These are phyloP conservation scores for Neolamprologus modestus DNA, from an alignment of 2,113 vertebrate species.

Conservation along the genomic window DNA sequence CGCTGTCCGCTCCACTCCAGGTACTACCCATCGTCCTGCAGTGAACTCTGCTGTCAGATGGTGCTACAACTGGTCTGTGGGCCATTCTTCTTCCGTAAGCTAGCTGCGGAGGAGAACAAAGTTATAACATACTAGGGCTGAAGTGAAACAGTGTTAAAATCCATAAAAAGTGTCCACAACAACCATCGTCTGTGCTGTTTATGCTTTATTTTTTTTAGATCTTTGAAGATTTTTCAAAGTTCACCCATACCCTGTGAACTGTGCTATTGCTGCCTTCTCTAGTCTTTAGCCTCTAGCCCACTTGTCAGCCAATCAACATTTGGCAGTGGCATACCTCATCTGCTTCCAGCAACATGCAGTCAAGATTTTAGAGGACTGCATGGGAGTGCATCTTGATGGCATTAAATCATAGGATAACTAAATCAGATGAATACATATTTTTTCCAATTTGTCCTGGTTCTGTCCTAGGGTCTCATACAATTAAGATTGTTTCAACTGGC, in stretches of 20 bases:
- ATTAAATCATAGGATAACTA: background rate
- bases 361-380: background rate
- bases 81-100: background rate
- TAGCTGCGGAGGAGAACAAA: background rate
- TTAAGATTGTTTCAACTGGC: background rate
- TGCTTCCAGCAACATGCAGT: background rate
- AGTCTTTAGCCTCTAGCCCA: background rate
- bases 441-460: background rate
- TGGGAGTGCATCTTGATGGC: background rate
- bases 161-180: background rate
- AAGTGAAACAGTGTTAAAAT: background rate
- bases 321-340: background rate
- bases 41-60: background rate
- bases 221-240: background rate
- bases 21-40: background rate
- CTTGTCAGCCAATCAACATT: background rate
- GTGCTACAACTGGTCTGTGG: background rate
- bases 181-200: background rate
- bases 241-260: background rate
- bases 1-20: background rate
- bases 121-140: background rate
- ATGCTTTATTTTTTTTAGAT: background rate
- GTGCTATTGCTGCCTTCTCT: background rate
- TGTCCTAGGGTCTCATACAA: background rate
- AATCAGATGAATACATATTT: background rate